Percentiles rank a stretch among this genome's conserved stretches.
phyloP scores from a whole-genome alignment of 2,113 vertebrate species.

The Siniperca knerii region DNA sequence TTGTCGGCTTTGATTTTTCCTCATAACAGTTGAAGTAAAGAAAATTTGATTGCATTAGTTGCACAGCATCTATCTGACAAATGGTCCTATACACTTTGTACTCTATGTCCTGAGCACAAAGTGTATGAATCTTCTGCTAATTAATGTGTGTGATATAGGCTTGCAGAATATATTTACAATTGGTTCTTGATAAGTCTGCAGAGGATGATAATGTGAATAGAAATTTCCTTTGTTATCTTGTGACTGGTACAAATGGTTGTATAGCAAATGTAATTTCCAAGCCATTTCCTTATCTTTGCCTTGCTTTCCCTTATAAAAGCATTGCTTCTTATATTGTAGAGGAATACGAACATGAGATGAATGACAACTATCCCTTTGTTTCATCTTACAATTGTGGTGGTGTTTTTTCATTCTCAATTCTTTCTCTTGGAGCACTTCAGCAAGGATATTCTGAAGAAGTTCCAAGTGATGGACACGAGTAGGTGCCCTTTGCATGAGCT shows the following conservation, averaged over 20 bases:
- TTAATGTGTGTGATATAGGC: conserved; percentile 44
- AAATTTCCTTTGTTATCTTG: conserved; percentile 54
- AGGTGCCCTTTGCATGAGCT: conserved; percentile 60
- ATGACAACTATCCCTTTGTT: conserved; percentile 54
- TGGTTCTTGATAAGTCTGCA: conserved; percentile 40
- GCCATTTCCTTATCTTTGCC: conserved; percentile 60
- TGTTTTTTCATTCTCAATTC: conserved; percentile 12
- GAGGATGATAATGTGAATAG: conserved; percentile 32
- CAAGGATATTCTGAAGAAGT: conserved; percentile 38
- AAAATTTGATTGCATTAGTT: conserved; percentile 11
- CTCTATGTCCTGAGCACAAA: neutral
- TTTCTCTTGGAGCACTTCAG: neutral
- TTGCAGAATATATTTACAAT: conserved; percentile 28
- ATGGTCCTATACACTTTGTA: neutral
- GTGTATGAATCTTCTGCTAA: conserved; percentile 38
- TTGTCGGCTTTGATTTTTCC: neutral
- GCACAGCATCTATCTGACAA: neutral
- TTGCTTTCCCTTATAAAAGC: conserved; percentile 38
- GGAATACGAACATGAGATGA: conserved; percentile 52
- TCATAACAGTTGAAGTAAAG: neutral
- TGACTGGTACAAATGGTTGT: conserved; percentile 66
- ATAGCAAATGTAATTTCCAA: conserved; percentile 56
- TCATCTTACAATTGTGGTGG: conserved; percentile 21
- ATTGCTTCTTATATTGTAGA: conserved; percentile 14
- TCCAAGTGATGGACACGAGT: conserved; percentile 41